Evolutionary conservation across 2,113 vertebrate species (phyloP), one percentile per base, ranked within the genome.

Genomic region (Pangasianodon gigas): DNA sequence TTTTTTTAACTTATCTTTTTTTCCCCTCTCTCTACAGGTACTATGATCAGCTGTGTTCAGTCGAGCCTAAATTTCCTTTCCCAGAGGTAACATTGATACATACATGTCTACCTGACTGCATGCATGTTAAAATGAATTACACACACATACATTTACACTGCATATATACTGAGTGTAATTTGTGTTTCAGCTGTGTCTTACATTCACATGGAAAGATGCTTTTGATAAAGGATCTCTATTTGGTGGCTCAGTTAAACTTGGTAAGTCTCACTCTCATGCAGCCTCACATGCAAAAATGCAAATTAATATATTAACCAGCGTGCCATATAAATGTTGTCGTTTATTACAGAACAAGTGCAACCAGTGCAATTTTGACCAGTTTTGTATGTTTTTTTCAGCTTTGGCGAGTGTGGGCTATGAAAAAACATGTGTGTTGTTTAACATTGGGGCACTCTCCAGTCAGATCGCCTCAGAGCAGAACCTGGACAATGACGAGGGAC

Each of bases 181-280:
- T 93, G 18, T 93, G 13, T 93, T 91, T 84, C 93, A 99, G 98
- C 95, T 99, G 92, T 99, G 98, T 93, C 94, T 99, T 93, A 99
- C 98, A 26, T 99, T 99, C 94, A 99, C 98, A 0, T 99, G 98
- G 98, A 99, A 99, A 93, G 98, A 99, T 96, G 98, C 98, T 88
- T 99, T 99, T 94, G 98, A 99, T 94, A 99, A 99, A 97, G 98
- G 98, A 91, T 99, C 98, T 0, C 96, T 99, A 83, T 99, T 99
- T 92, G 98, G 98, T 85, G 98, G 98, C 91, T 99, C 98, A 46
- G 98, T 98, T 93, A 99, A 99, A 93, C 90, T 99, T 84, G 97
- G 98, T 99, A 96, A 96, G 97, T 87, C 41, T 62, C 8, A 29
- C 18, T 26, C 18, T 65, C 19, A 69, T 32, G 94, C 86, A n/a